Percentiles rank a stretch among this genome's conserved stretches.
phyloP scores from a whole-genome alignment of 1,140 invertebrate genomes.

The Metopolophium dirhodum region DNA sequence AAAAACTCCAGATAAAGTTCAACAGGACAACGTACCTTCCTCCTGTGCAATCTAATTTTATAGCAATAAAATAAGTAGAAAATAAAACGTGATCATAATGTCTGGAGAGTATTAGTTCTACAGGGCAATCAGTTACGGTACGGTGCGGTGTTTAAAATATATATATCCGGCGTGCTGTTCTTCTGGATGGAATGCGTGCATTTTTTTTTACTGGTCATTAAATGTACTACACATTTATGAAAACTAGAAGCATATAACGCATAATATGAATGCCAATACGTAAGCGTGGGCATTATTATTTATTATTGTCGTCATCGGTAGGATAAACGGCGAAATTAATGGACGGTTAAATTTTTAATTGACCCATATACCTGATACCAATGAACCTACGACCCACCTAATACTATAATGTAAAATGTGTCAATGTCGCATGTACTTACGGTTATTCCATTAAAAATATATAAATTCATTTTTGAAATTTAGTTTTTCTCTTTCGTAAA shows the following conservation, averaged over 20 bases:
- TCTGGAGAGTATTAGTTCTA: slow-evolving; percentile 43
- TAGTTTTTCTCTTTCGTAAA: too few species aligned
- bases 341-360: too few species aligned
- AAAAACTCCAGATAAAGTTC: slow-evolving; percentile 48
- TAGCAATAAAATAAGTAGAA: not conserved
- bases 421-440: not conserved
- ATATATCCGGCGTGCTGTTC: slow-evolving; percentile 7
- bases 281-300: too few species aligned
- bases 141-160: not conserved
- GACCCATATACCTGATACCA: too few species aligned
- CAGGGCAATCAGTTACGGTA: slow-evolving; percentile 21
- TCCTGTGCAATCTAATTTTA: slow-evolving; percentile 32
- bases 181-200: slow-evolving; percentile 15
- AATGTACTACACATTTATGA: not conserved
- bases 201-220: slow-evolving; percentile 47
- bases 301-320: too few species aligned
- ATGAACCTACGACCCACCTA: too few species aligned
- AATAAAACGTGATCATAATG: slow-evolving; percentile 41
- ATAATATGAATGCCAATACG: too few species aligned
- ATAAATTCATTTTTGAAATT: not conserved
- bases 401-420: not conserved
- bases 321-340: too few species aligned
- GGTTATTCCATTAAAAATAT: not conserved
- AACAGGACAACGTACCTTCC: not conserved
- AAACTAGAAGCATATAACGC: too few species aligned